Evolutionary conservation across 2,888 invertebrate species (phyloP), one percentile per base, ranked within the genome.

Genomic region (Phyllotreta cruciferae): DNA sequence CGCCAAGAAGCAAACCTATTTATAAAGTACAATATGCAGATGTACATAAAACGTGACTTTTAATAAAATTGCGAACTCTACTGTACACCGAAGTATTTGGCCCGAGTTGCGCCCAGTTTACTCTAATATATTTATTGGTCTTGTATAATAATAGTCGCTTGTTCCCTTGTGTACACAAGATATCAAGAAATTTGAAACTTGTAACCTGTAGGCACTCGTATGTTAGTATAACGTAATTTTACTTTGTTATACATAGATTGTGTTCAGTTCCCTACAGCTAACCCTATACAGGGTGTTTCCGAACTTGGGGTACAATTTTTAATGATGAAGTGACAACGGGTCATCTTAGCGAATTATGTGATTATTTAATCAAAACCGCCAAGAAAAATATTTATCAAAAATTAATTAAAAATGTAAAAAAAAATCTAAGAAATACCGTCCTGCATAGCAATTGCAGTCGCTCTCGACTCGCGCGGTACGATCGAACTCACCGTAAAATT

Each of bases 41-140:
- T 52, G 38, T 36, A 52, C 52, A 52, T 52, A 52, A 52, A 52
- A 52, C 52, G 52, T 52, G 52, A 52, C 52, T 52, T 52, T 52
- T 52, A 52, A 52, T 52, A 52, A 52, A 52, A 52, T 52, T 52
- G n/a, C 38, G 37, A 52, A 14, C 52, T 52, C 52, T 52, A 7
- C 38, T 37, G 37, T 52, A 52, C 52, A 52, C 37, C 3, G 38
- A 52, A 50, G 37, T 52, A 52, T 52, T 52, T 52, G 11, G 37
- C 37, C 13, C 14, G 13, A 38, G 52, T 52, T 52, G 52, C 52
- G 8, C 37, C 14, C 13, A 38, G 52, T 52, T 52, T 52, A 7
- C 38, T 52, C 14, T 52, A 47, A 10, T 47, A 5, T 35, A 49
- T 49, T 49, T 49, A 49, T 35, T 49, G 47, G 47, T 34, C 47